phyloP scores from a whole-genome alignment of 2,113 vertebrate species.

The Pontoporia blainvillei region DNA sequence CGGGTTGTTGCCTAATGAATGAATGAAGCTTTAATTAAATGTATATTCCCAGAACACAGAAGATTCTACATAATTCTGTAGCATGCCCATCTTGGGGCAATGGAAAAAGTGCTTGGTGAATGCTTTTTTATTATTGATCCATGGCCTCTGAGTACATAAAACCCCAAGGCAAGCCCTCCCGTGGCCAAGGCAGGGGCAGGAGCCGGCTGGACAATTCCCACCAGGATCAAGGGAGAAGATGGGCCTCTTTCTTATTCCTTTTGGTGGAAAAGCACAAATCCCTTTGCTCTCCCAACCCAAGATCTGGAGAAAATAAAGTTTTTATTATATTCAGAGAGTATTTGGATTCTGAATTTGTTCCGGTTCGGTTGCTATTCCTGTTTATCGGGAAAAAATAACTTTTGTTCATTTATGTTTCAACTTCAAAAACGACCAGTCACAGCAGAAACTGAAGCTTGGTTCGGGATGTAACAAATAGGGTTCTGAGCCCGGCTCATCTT shows the following conservation, averaged over 20 bases:
- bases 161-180: background rate
- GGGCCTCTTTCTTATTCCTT: background rate
- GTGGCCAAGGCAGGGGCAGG: accelerated
- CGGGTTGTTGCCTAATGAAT: background rate
- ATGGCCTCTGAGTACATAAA: background rate
- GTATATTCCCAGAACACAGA: background rate
- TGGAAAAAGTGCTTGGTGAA: background rate
- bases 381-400: background rate
- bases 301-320: background rate
- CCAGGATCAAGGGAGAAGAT: background rate
- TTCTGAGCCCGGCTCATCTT: background rate
- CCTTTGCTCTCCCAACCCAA: background rate
- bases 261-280: background rate
- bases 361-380: background rate
- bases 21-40: background rate
- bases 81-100: background rate
- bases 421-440: background rate
- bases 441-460: background rate
- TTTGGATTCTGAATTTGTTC: background rate
- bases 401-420: background rate
- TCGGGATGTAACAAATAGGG: background rate
- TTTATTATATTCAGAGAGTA: background rate
- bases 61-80: background rate
- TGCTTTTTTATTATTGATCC: background rate
- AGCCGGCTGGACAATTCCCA: background rate